These are phyloP conservation scores for Dasysyrphus albostriatus DNA, from an alignment of 2,888 invertebrate genomes.

Conservation along the genomic window DNA sequence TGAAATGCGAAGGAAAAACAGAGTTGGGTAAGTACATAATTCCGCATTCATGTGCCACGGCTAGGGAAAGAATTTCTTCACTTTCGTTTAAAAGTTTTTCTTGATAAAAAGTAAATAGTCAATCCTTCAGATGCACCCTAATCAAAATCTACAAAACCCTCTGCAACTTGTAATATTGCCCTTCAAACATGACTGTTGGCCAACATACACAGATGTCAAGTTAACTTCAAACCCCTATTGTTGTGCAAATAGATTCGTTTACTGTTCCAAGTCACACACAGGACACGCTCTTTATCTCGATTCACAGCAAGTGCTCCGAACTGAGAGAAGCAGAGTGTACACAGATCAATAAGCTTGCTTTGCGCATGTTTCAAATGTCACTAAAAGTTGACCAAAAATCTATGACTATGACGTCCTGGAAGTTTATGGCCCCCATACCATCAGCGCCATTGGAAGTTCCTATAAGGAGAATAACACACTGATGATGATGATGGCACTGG, in stretches of 20 bases:
- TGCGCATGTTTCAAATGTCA: constrained; percentile 63
- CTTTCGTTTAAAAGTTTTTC: too few species aligned
- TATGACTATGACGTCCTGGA: constrained; percentile 61
- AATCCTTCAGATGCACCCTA: neutral
- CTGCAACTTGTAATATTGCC: constrained; percentile 1
- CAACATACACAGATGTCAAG: constrained; percentile 11
- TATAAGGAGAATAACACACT: neutral
- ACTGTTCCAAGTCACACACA: constrained; percentile 25
- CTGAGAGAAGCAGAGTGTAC: constrained; percentile 38
- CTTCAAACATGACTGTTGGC: constrained; percentile 22
- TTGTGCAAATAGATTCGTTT: constrained; percentile 34
- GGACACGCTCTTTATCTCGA: constrained; percentile 40
- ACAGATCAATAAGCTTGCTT: constrained; percentile 62
- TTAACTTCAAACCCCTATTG: neutral
- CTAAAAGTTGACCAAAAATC: constrained; percentile 2
- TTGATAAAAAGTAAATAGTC: too few species aligned
- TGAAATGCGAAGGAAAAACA: too few species aligned
- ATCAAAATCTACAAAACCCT: neutral
- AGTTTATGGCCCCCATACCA: constrained; percentile 17
- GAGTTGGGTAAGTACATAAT: too few species aligned
- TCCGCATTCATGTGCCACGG: too few species aligned
- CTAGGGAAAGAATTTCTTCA: too few species aligned
- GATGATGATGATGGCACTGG: neutral
- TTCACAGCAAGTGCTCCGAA: constrained; percentile 29
- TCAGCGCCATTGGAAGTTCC: constrained; percentile 54